phyloP scores from a whole-genome alignment of 1,140 invertebrate species.

The Hycleus cichorii region DNA sequence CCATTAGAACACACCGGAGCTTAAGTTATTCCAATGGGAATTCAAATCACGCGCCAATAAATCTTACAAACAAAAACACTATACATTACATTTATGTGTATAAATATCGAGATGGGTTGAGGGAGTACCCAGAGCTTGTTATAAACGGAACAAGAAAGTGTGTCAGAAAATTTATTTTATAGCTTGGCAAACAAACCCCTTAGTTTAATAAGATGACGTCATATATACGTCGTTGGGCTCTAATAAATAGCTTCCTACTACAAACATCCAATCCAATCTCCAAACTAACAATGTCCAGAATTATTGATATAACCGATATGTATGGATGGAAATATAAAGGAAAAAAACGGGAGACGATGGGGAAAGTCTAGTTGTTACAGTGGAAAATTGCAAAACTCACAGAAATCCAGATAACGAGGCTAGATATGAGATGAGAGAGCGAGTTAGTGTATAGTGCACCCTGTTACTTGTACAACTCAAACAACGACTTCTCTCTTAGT shows the following conservation, averaged over 20 bases:
- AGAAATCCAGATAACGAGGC: neutral
- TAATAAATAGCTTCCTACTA: slow-evolving; percentile 26
- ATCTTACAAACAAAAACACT: slow-evolving; percentile 31
- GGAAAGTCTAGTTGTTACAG: neutral
- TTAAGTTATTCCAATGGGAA: slow-evolving; percentile 17
- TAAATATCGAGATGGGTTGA: too few species aligned
- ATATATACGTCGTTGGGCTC: slow-evolving; percentile 25
- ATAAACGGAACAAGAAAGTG: slow-evolving; percentile 23
- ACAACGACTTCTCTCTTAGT: slow-evolving; percentile 9
- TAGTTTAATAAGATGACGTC: slow-evolving; percentile 33
- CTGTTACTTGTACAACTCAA: slow-evolving; percentile 5
- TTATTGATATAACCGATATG: slow-evolving; percentile 18
- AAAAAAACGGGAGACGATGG: neutral
- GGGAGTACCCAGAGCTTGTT: too few species aligned
- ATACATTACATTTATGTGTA: slow-evolving; percentile 3
- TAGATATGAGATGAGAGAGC: slow-evolving; percentile 11
- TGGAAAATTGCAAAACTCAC: slow-evolving; percentile 9
- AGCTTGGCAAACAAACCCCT: slow-evolving; percentile 30
- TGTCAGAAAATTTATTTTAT: slow-evolving; percentile 33
- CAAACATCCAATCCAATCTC: slow-evolving; percentile 25
- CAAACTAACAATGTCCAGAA: slow-evolving; percentile 21
- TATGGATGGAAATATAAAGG: neutral
- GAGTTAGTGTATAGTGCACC: slow-evolving; percentile 3
- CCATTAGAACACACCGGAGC: slow-evolving; percentile 1
- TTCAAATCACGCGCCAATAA: slow-evolving; percentile 34